phyloP scores from a whole-genome alignment of 1,140 invertebrate species.

The Euborellia annulipes region DNA sequence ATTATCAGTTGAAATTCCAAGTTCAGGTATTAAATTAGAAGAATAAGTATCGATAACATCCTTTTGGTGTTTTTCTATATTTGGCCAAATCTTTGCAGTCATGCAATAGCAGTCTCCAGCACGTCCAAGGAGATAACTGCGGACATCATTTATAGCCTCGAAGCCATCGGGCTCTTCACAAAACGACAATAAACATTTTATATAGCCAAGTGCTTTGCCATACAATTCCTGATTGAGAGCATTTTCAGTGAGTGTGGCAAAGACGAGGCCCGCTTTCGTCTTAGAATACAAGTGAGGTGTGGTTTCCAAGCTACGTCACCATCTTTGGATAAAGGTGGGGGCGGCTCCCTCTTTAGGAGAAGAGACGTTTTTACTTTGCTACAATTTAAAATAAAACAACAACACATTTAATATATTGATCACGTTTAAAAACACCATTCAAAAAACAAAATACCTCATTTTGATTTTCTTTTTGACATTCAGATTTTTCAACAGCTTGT shows the following conservation, averaged over 20 bases:
- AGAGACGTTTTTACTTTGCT: background rate
- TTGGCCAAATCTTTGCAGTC: constrained; percentile 49
- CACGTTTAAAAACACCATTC: too few relatives aligned
- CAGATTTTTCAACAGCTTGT: too few relatives aligned
- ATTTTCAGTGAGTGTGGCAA: constrained; percentile 58
- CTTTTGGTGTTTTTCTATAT: constrained; percentile 31
- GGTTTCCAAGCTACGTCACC: constrained; percentile 61
- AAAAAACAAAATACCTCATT: too few relatives aligned
- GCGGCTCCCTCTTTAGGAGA: background rate
- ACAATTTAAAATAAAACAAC: too few relatives aligned
- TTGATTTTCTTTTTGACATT: too few relatives aligned
- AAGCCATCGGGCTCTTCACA: too few relatives aligned
- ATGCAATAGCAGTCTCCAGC: constrained; percentile 66
- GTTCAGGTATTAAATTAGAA: too few relatives aligned
- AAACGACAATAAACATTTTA: too few relatives aligned
- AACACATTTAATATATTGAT: too few relatives aligned
- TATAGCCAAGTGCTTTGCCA: constrained; percentile 4
- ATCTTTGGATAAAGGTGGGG: constrained; percentile 19
- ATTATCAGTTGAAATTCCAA: too few relatives aligned
- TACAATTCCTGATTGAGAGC: constrained; percentile 42
- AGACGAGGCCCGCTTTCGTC: constrained; percentile 65
- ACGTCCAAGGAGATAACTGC: constrained; percentile 50
- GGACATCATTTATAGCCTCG: too few relatives aligned
- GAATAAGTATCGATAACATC: too few relatives aligned
- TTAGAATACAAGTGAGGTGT: constrained; percentile 59